Percentiles rank a stretch among this genome's conserved stretches.
These are phyloP conservation scores for Camelus bactrianus DNA, from an alignment of 2,113 vertebrate species.

Conservation along the genomic window DNA sequence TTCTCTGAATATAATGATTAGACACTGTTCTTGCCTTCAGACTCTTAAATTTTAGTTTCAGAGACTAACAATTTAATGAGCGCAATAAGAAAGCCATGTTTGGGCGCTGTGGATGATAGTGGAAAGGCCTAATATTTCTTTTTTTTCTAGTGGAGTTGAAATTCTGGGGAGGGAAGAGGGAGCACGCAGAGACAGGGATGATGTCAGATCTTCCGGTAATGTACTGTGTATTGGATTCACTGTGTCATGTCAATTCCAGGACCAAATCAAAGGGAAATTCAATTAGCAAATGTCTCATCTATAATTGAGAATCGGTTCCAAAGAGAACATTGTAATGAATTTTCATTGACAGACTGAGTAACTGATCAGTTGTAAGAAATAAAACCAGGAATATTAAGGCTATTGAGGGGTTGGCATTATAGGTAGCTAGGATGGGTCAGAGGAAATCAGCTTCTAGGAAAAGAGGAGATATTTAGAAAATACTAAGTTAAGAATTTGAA, in stretches of 20 bases:
- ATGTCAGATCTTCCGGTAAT: background rate
- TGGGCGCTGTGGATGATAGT: background rate
- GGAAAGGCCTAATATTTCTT: background rate
- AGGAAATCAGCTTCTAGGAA: background rate
- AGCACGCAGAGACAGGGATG: background rate
- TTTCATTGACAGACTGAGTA: conserved; percentile 36
- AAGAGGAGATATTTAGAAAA: background rate
- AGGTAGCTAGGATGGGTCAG: background rate
- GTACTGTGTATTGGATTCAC: background rate
- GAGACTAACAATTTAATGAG: background rate
- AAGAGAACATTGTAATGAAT: conserved; percentile 14
- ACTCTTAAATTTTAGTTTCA: background rate
- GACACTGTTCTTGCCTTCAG: background rate
- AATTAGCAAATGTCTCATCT: conserved; percentile 28
- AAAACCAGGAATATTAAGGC: conserved; percentile 10
- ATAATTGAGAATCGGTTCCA: conserved; percentile 40
- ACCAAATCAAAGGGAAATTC: conserved; percentile 52
- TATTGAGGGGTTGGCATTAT: background rate
- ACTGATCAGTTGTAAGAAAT: conserved; percentile 32
- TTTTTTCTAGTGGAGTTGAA: background rate
- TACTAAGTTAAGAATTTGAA: background rate
- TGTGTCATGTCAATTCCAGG: background rate
- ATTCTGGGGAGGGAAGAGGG: background rate
- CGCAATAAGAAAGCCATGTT: background rate
- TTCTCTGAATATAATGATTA: background rate